Conservation (phyloP, 2,888 invertebrate genomes). For the Mesochorus sp. region DNA sequence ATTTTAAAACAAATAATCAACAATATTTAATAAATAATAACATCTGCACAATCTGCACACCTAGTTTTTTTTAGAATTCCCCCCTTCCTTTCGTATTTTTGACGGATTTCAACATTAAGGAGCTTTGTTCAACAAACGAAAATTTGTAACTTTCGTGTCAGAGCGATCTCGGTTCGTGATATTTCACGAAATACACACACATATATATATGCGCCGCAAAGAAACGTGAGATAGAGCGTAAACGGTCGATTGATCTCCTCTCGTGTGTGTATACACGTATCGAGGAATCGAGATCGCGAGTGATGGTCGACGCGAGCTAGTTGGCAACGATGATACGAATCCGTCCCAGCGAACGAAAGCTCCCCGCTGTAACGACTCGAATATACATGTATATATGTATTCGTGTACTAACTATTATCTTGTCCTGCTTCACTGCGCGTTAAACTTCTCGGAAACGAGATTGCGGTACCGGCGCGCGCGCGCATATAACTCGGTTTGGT, state of each 20-base stretch:
- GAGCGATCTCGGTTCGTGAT: conserved; percentile 36
- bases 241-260: conserved; percentile 44
- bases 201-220: not conserved
- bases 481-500: conserved; percentile 30
- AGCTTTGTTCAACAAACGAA: too few species aligned
- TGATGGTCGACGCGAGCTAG: conserved; percentile 45
- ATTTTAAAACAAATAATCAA: too few species aligned
- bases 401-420: conserved; percentile 38
- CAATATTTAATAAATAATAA: too few species aligned
- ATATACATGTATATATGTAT: not conserved
- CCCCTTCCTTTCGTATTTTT: too few species aligned
- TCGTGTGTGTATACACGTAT: not conserved
- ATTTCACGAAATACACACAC: conserved; percentile 13
- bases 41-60: too few species aligned
- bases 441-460: conserved; percentile 54
- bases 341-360: conserved; percentile 52
- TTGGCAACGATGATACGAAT: conserved; percentile 53
- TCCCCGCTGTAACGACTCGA: conserved; percentile 18
- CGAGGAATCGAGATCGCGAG: conserved; percentile 51
- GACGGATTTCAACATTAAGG: too few species aligned
- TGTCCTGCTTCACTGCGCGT: conserved; percentile 59
- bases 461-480: conserved; percentile 1
- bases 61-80: too few species aligned
- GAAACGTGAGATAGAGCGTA: conserved; percentile 36
- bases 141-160: conserved; percentile 42